Percentiles rank a stretch among this genome's conserved stretches.
phyloP scores from a whole-genome alignment of 2,888 invertebrate genomes.

The Ectemnius cavifrons region DNA sequence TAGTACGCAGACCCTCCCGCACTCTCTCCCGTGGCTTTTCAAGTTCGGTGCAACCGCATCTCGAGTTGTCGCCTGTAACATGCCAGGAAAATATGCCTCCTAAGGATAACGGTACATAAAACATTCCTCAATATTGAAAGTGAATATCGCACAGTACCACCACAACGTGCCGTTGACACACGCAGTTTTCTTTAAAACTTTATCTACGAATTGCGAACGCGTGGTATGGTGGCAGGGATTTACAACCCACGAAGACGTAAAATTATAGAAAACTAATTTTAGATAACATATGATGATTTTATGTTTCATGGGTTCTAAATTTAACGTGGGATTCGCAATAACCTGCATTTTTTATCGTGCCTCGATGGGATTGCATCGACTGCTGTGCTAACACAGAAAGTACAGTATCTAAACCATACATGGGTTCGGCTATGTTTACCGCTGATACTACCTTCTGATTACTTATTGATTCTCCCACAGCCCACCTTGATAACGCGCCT shows the following conservation, averaged over 20 bases:
- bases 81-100: too few relatives aligned
- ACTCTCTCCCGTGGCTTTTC: constrained; percentile 52
- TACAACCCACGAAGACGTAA: too few relatives aligned
- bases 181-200: too few relatives aligned
- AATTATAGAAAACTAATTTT: too few relatives aligned
- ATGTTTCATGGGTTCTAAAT: too few relatives aligned
- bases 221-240: too few relatives aligned
- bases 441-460: constrained; percentile 44
- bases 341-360: constrained; percentile 32
- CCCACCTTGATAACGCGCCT: not conserved
- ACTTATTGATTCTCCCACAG: constrained; percentile 22
- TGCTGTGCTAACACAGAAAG: constrained; percentile 39
- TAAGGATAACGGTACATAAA: constrained; percentile 6
- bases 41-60: constrained; percentile 47
- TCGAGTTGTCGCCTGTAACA: constrained; percentile 55
- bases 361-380: constrained; percentile 27
- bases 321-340: too few relatives aligned
- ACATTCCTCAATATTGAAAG: not conserved
- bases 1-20: constrained; percentile 49
- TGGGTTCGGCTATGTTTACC: constrained; percentile 70
- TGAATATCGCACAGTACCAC: not conserved
- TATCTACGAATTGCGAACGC: too few relatives aligned
- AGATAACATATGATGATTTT: too few relatives aligned
- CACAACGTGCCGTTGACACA: not conserved
- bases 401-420: constrained; percentile 70